phyloP scores from a whole-genome alignment of 1,140 invertebrate genomes.

The Plectrocnemia conspersa region DNA sequence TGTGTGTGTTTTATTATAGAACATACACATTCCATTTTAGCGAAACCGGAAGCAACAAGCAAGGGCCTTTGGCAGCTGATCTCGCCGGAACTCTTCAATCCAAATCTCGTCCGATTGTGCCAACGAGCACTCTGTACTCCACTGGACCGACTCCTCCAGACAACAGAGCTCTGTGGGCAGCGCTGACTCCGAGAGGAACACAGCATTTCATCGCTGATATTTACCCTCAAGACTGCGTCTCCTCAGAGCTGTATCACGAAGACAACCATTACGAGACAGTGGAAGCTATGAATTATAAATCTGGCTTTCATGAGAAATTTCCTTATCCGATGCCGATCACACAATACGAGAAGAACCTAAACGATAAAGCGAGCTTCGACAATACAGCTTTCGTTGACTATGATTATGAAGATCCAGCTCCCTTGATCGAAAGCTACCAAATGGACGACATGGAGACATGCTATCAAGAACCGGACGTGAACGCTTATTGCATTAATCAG shows the following conservation, averaged over 20 bases:
- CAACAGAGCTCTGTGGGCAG: constrained; percentile 71
- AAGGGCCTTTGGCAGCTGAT: constrained; percentile 34
- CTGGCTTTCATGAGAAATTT: constrained; percentile 43
- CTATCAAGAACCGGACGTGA: constrained; percentile 42
- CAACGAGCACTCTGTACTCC: constrained; percentile 52
- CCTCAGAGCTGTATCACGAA: constrained; percentile 51
- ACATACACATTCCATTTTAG: constrained; percentile 36
- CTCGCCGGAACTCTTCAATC: constrained; percentile 40
- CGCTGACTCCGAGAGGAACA: constrained; percentile 73
- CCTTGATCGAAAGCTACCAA: constrained; percentile 68
- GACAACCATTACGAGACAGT: constrained; percentile 75
- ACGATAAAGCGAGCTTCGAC: constrained; percentile 49
- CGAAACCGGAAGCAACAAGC: constrained; percentile 31
- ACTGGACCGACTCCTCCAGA: constrained; percentile 43
- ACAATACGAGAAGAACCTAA: constrained; percentile 39
- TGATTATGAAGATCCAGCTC: constrained; percentile 65
- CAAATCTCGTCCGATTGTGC: constrained; percentile 39
- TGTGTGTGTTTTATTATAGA: constrained; percentile 34
- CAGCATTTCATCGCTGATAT: constrained; percentile 62
- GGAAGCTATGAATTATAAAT: constrained; percentile 54
- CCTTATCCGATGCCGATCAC: constrained; percentile 37
- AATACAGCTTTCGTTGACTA: constrained; percentile 71
- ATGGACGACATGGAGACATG: constrained; percentile 54
- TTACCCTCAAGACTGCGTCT: constrained; percentile 49
- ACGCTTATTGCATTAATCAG: constrained; percentile 34